A percentile compares a stretch with the other conserved stretches of the same genome.
Conservation (phyloP, 2,797 vertebrate species). For the Trachops cirrhosus region DNA sequence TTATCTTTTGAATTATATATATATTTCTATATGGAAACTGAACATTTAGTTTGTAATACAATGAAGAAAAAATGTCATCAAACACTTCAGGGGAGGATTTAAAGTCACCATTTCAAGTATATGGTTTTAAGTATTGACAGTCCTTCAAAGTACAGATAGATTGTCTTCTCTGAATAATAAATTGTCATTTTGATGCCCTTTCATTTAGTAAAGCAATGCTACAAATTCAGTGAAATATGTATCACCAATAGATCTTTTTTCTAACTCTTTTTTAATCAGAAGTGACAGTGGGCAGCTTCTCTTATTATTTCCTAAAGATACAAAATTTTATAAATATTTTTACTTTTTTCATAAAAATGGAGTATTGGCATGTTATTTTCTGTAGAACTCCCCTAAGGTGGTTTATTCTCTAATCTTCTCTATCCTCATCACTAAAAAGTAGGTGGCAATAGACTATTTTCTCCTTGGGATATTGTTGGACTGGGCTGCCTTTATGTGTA, state of each 20-base stretch:
- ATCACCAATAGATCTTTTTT: background rate
- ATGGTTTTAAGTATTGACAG: background rate
- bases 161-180: background rate
- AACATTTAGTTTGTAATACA: background rate
- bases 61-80: background rate
- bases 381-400: background rate
- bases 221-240: conserved; percentile 10
- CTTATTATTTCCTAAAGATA: background rate
- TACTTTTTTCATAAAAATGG: conserved; percentile 32
- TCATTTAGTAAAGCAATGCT: conserved; percentile 32
- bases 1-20: conserved; percentile 74
- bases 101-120: background rate
- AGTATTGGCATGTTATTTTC: conserved; percentile 49
- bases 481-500: conserved; percentile 30
- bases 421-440: conserved; percentile 55
- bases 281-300: background rate
- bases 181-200: background rate
- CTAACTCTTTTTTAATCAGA: conserved; percentile 15
- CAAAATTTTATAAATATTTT: background rate
- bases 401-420: conserved; percentile 30
- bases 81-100: background rate
- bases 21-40: conserved; percentile 72
- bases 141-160: background rate
- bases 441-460: conserved; percentile 25
- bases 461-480: conserved; percentile 60